Evolutionary conservation across 1,140 invertebrate species (phyloP).

Genomic region (Pseudoatta argentina): DNA sequence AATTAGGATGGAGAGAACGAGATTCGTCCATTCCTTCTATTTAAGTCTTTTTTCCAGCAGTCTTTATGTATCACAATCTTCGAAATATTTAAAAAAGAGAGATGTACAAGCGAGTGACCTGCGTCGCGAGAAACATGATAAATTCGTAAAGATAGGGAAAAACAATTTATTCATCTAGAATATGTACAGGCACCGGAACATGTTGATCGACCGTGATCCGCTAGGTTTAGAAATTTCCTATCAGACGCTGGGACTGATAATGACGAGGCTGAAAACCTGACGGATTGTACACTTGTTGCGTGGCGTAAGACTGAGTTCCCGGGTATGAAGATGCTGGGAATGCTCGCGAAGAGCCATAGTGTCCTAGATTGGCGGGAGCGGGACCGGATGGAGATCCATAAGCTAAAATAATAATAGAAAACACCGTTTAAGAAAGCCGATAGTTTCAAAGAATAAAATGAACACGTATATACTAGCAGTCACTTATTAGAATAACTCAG

Average conservation of each 20-base stretch:
- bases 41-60: constrained; percentile 23
- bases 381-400: constrained; percentile 72
- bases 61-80: constrained; percentile 52
- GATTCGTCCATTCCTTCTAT: neutral
- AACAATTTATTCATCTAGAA: constrained; percentile 86
- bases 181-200: constrained; percentile 81
- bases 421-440: neutral
- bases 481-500: neutral
- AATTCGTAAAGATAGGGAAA: constrained; percentile 73
- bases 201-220: neutral
- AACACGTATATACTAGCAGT: too few relatives aligned
- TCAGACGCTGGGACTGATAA: constrained; percentile 82
- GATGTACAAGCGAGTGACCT: constrained; percentile 21
- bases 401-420: constrained; percentile 62
- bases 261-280: constrained; percentile 80
- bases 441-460: neutral
- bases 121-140: neutral
- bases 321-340: constrained; percentile 71
- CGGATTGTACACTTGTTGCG: constrained; percentile 62
- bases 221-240: constrained; percentile 74
- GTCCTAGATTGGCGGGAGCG: constrained; percentile 78
- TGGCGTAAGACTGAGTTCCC: constrained; percentile 56
- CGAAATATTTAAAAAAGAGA: neutral
- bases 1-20: too few relatives aligned
- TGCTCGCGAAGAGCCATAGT: constrained; percentile 77